A percentile compares a stretch with the other conserved stretches of the same genome.
Conservation (phyloP, 2,113 vertebrate genomes). For the Neodon shergylaensis region DNA sequence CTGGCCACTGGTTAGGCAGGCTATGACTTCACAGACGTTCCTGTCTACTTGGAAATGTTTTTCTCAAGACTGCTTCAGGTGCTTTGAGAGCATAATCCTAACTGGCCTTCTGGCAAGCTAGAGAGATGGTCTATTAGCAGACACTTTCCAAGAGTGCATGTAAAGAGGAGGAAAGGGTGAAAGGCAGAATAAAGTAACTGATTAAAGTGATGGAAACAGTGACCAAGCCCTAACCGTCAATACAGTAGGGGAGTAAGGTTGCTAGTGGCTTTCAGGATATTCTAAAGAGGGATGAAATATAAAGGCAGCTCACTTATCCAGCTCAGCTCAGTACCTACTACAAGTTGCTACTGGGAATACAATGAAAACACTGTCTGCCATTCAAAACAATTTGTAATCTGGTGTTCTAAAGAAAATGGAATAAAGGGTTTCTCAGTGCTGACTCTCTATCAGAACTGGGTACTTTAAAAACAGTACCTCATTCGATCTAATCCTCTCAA, state of each 20-base stretch:
- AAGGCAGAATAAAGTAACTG: slow-evolving; percentile 16
- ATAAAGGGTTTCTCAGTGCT: not conserved
- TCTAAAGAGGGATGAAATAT: slow-evolving; percentile 15
- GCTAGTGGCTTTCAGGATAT: not conserved
- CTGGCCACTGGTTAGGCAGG: not conserved
- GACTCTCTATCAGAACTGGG: not conserved
- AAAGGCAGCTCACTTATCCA: not conserved
- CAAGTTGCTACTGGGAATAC: not conserved
- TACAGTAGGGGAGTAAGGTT: not conserved
- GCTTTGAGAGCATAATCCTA: not conserved
- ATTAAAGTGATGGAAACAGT: not conserved
- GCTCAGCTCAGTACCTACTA: not conserved
- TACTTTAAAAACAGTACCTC: not conserved
- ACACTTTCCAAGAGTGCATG: not conserved
- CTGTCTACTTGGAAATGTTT: not conserved
- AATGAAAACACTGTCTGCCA: not conserved
- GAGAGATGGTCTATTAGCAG: not conserved
- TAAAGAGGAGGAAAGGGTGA: not conserved
- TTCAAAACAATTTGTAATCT: not conserved
- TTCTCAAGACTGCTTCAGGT: not conserved
- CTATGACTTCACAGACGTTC: not conserved
- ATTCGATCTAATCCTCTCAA: slow-evolving; percentile 10
- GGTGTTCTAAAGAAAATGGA: not conserved
- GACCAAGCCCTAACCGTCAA: not conserved
- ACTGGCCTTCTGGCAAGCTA: not conserved